Conservation (phyloP, 37 sponge, comb jelly and placozoan species). For the Lycopodina hypogea region DNA sequence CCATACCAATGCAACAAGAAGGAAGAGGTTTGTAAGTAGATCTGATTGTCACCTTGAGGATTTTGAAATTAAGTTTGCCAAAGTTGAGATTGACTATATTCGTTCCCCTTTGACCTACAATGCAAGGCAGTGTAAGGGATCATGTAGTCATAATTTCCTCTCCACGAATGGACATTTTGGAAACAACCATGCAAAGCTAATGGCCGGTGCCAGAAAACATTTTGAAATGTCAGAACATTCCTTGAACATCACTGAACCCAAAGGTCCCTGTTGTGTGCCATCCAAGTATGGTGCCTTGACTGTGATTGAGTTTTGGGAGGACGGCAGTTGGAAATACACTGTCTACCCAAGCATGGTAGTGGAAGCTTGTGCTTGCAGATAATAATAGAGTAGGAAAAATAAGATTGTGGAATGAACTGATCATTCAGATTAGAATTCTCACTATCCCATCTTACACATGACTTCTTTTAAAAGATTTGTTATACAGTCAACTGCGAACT, state of each 20-base stretch:
- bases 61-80: conserved; percentile 10
- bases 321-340: background rate
- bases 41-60: conserved; percentile 13
- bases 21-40: background rate
- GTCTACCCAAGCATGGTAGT: conserved; percentile 31
- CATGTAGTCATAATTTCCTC: conserved; percentile 14
- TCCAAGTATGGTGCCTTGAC: conserved; percentile 24
- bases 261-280: conserved; percentile 49
- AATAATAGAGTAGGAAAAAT: too few species aligned
- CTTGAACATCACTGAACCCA: background rate
- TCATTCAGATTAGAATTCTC: too few species aligned
- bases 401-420: too few species aligned
- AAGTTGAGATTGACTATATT: conserved; percentile 15
- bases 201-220: conserved; percentile 31
- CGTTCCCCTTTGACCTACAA: conserved; percentile 29
- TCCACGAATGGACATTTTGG: background rate
- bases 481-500: too few species aligned
- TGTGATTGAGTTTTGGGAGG: background rate
- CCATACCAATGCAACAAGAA: background rate
- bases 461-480: too few species aligned
- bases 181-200: conserved; percentile 43
- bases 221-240: background rate
- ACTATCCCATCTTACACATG: too few species aligned
- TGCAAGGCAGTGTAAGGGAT: conserved; percentile 38
- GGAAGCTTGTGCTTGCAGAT: conserved; percentile 55